phyloP scores from a whole-genome alignment of 2,888 invertebrate genomes.

The Folsomia manolachei region DNA sequence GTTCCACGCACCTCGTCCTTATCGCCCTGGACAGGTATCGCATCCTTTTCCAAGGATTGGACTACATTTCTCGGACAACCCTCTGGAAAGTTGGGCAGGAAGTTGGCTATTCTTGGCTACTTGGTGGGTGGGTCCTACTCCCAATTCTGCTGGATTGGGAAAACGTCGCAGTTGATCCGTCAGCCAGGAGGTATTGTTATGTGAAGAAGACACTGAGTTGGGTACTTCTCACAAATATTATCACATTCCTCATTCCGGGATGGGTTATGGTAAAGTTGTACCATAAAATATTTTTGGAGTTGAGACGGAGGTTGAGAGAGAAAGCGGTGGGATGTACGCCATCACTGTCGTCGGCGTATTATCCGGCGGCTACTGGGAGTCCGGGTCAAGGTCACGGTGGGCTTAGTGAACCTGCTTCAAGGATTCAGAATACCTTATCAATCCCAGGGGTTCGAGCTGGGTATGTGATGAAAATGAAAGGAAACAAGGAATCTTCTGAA shows the following conservation, averaged over 20 bases:
- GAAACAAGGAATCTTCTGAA: not conserved
- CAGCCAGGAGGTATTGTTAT: not conserved
- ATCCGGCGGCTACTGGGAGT: too few species aligned
- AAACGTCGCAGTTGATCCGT: not conserved
- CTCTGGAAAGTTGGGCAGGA: not conserved
- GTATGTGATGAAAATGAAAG: too few species aligned
- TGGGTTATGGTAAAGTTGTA: not conserved
- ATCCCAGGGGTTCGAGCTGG: too few species aligned
- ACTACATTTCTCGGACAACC: not conserved
- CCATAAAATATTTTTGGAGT: not conserved
- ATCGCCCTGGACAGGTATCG: conserved; percentile 45
- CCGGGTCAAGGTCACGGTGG: too few species aligned
- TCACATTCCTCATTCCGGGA: not conserved
- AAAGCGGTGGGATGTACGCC: not conserved
- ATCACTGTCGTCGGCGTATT: too few species aligned
- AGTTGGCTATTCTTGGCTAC: conserved; percentile 3
- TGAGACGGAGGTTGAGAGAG: not conserved
- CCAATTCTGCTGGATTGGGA: conserved; percentile 15
- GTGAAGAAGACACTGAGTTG: not conserved
- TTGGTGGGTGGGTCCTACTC: not conserved
- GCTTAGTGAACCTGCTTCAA: too few species aligned
- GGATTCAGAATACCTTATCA: too few species aligned
- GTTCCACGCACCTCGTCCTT: conserved; percentile 42
- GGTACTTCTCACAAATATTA: not conserved
- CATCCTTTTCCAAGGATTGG: conserved; percentile 33